Base-by-base conservation (phyloP, 2,888 invertebrate species). In the Tetragonula carbonaria region DNA sequence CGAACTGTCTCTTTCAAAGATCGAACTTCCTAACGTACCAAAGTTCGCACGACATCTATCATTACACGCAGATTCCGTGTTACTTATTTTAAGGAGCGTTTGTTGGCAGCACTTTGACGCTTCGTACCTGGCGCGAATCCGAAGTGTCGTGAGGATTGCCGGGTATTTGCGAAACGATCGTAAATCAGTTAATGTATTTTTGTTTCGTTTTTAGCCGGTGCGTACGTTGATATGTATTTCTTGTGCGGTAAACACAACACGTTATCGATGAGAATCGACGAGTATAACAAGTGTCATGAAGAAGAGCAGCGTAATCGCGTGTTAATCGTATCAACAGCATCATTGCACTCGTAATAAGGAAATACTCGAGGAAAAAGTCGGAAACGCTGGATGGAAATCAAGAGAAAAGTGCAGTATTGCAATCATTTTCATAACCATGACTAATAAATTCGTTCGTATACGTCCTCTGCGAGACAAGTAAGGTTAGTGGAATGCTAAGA, bases 61-160 rank as follows among this genome's bases (percentile, higher is more conserved):
- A 62, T 77, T 74, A 74, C 62, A 68, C 81, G 51, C 59, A 66
- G 51, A 66, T 50, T 72, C 63, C 18, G 62, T 57, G 16, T 77
- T 78, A 74, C 53, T 77, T 82, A 74, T 82, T 84, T 84, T 75
- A 65, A 78, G 66, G 66, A 33, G 59, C 78, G 72, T 51, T 76
- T 55, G 65, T 74, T 83, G 85, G 75, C 84, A 83, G n/a, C 73
- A 57, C 67, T 76, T 65, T 50, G 16, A 23, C 70, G 53, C 28
- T 59, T 76, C 33, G 73, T 45, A 59, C 73, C 67, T 70, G 85
- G 76, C 85, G 76, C 79, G 65, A 85, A 65, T 79, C 70, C 79
- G 67, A 74, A 65, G n/a, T 73, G 53, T 74, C 74, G 23, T 72
- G 74, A 63, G 53, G 67, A 50, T 72, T 33, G 51, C n/a, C 50